Evolutionary conservation across 2,113 vertebrate genomes (phyloP).

Genomic region (Cepphus grylle): DNA sequence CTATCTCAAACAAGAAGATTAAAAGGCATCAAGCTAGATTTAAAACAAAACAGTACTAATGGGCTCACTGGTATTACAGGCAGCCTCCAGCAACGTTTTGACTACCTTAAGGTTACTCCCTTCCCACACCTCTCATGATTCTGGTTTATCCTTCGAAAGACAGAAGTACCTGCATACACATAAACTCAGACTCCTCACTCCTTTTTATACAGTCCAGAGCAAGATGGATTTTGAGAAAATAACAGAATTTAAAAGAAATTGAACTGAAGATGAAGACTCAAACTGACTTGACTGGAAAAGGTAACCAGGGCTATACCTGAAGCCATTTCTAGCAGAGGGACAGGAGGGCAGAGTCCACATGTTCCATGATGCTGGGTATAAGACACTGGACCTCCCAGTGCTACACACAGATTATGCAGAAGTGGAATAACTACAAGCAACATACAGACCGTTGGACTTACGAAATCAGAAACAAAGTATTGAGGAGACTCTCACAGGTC

Average conservation of each 20-base stretch:
- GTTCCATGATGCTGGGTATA: neutral
- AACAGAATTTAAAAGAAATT: constrained; percentile 12
- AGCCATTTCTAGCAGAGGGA: neutral
- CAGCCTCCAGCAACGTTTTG: neutral
- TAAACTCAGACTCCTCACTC: neutral
- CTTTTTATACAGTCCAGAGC: neutral
- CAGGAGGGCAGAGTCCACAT: neutral
- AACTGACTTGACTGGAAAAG: neutral
- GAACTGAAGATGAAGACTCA: constrained; percentile 8
- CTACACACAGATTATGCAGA: neutral
- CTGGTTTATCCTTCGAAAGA: neutral
- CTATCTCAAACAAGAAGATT: neutral
- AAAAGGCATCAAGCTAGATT: neutral
- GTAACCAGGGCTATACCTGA: neutral
- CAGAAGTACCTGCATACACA: neutral
- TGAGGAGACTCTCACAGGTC: neutral
- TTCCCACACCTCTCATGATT: neutral
- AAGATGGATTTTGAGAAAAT: constrained; percentile 24
- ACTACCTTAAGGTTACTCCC: neutral
- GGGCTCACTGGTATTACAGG: neutral
- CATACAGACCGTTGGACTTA: fast-evolving
- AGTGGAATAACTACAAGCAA: neutral
- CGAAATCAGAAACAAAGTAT: neutral
- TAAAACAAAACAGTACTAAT: neutral
- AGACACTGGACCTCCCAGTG: neutral